Base-by-base conservation (phyloP, 1,140 invertebrate species). In the Drosophila auraria region DNA sequence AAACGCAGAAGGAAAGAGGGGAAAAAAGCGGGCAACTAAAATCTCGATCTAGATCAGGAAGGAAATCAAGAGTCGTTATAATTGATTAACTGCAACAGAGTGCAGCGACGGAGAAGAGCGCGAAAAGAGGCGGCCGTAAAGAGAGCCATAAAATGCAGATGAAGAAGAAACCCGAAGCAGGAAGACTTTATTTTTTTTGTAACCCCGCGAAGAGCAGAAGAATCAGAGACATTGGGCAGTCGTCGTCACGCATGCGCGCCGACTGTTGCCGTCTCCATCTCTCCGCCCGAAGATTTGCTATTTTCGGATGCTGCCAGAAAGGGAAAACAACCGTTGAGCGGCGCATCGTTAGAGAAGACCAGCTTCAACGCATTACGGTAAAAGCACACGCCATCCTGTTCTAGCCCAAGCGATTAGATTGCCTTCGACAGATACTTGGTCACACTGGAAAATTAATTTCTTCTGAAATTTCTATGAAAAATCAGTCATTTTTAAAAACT, bases 51-150 rank as follows among this genome's bases (percentile, higher is more conserved):
- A 91, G 91, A 92, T 92, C 91, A 91, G 91, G 91, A 92, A 92
- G 91, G 87, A 92, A 92, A 92, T 92, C 91, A 92, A 92, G 87
- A 92, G 91, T 92, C 91, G 91, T 92, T 92, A 92, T 92, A 92
- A 92, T 92, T 92, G 91, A 92, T 92, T 92, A 92, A 92, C 91
- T 92, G 79, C 91, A 86, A 80, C 80, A 82, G 56, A 68, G 57
- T 69, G 54, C 65, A 54, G 33, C 36, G 42, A 42, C 17, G 74
- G 53, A 5, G 58, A 27, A 42, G 25, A 69, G 47, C n/a, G 17
- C 25, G 36, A 30, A 15, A 33, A 59, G 78, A 49, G 33, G 33
- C 23, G n/a, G 56, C 23, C 17, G 36, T 53, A 66, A 73, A 62
- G 51, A 80, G 20, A 64, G 51, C 45, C 49, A 59, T 47, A 42